These are phyloP conservation scores for Polyommatus icarus DNA, from an alignment of 2,888 invertebrate genomes.

Conservation along the genomic window DNA sequence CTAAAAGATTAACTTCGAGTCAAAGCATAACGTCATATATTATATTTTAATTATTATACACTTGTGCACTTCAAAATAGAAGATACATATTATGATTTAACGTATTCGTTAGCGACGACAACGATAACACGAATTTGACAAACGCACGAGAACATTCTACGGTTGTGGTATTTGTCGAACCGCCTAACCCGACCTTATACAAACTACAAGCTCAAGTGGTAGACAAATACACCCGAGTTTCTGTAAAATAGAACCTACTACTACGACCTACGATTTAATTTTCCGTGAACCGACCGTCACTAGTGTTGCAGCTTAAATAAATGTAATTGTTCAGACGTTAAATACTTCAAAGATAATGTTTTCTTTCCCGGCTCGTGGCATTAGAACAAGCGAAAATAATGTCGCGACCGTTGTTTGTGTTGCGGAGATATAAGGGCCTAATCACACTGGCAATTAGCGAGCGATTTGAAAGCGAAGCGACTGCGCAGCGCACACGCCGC, in stretches of 20 bases:
- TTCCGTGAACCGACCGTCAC: not conserved
- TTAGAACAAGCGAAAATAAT: not conserved
- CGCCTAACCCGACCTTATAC: slow-evolving; percentile 43
- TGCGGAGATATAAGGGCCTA: not conserved
- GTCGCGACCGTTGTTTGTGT: not conserved
- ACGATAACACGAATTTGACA: slow-evolving; percentile 36
- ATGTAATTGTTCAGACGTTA: slow-evolving; percentile 25
- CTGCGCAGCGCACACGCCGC: too few species aligned
- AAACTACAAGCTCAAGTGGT: slow-evolving; percentile 40
- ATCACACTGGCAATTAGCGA: too few species aligned
- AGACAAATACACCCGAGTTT: not conserved
- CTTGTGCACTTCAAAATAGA: not conserved
- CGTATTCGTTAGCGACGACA: not conserved
- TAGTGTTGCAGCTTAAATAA: slow-evolving; percentile 14
- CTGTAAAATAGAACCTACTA: not conserved
- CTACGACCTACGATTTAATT: not conserved
- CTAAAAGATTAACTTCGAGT: too few species aligned
- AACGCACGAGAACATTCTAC: slow-evolving; percentile 41
- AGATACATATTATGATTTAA: not conserved
- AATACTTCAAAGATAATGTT: slow-evolving; percentile 21
- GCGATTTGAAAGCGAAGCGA: too few species aligned
- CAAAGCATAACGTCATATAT: too few species aligned
- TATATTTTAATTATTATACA: too few species aligned
- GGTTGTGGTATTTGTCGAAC: slow-evolving; percentile 43
- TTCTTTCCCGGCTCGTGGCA: not conserved